These are phyloP conservation scores for Crioceris asparagi DNA, from an alignment of 2,888 invertebrate genomes.

Conservation along the genomic window DNA sequence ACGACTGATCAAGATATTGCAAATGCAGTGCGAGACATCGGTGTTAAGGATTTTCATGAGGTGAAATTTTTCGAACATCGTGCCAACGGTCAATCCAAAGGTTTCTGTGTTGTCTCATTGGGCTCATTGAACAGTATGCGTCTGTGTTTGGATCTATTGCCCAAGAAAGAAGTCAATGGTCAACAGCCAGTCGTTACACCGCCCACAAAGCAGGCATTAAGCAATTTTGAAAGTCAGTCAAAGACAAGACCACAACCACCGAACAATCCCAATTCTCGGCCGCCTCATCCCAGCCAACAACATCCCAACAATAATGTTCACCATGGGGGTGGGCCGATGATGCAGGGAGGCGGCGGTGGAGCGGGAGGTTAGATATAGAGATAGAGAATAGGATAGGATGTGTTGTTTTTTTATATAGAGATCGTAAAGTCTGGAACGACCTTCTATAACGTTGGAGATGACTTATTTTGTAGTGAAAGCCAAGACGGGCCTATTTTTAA, in stretches of 20 bases:
- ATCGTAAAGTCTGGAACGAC: too few species aligned
- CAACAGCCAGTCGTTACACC: conserved; percentile 90
- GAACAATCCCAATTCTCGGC: conserved; percentile 49
- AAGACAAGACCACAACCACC: conserved; percentile 80
- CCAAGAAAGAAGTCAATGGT: conserved; percentile 93
- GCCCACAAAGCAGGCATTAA: conserved; percentile 82
- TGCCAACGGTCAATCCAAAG: conserved; percentile 96
- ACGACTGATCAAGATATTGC: conserved; percentile 95
- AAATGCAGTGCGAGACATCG: conserved; percentile 78
- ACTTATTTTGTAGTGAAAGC: too few species aligned
- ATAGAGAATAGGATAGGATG: too few species aligned
- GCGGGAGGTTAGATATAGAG: too few species aligned
- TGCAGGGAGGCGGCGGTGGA: conserved; percentile 45
- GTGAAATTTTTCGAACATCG: conserved; percentile 99
- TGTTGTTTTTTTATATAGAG: too few species aligned
- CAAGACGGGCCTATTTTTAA: too few species aligned
- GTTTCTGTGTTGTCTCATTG: conserved; percentile 92
- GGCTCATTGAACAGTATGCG: conserved; percentile 87
- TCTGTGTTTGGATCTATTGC: conserved; percentile 82
- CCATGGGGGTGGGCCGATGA: conserved; percentile 38
- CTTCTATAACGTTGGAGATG: too few species aligned
- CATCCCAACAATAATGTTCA: conserved; percentile 47
- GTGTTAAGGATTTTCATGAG: conserved; percentile 89
- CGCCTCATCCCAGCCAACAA: conserved; percentile 49
- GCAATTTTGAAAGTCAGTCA: conserved; percentile 85